Base-by-base conservation (phyloP, 2,113 vertebrate species). In the Clarias gariepinus region DNA sequence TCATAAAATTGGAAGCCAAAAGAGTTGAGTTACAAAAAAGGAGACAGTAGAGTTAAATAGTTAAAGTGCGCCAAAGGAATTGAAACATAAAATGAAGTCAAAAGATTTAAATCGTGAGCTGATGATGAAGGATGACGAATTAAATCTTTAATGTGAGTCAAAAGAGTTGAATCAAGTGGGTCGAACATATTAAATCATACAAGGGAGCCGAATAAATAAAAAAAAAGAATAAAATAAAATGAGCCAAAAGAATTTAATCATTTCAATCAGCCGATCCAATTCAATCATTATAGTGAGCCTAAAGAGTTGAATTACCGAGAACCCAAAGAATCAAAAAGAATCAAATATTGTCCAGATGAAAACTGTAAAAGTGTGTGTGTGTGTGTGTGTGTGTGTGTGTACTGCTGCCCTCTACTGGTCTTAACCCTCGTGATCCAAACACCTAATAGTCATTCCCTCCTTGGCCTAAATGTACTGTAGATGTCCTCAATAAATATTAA, bases 401-500 rank as follows among this genome's bases (percentile, higher is more conserved):
- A 61, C 12, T 66, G 47, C 81, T 87, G 71, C 81, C 63, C 61
- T 84, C 81, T 83, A 55, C 21, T 84, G 86, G 73, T 58, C 57
- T 47, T 15, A 58, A 58, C n/a, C 21, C 53, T 58, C 57, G 5
- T 15, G 30, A 58, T 16, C 21, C 25, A 58, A 81, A 12, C 30
- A 58, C 82, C 9, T 23, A 57, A 18, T 60, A 73, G 19, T 73
- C 30, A 41, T n/a, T 41, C 25, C 53, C 21, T 73, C 9, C 53
- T 41, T 71, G 15, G 30, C 55, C 57, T 36, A 19, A 80, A 80
- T 57, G 12, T 41, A 41, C 41, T 41, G 41, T 47, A 74, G 36
- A n/a, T 55, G 23, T 55, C 52, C 21, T 53, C 21, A 25, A 76
- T 53, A 52, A 53, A 76, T 47, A n/a, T 13, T 28, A 1, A 23